These are phyloP conservation scores for Drosophila seguyi DNA, from an alignment of 1,140 invertebrate genomes.

Conservation along the genomic window DNA sequence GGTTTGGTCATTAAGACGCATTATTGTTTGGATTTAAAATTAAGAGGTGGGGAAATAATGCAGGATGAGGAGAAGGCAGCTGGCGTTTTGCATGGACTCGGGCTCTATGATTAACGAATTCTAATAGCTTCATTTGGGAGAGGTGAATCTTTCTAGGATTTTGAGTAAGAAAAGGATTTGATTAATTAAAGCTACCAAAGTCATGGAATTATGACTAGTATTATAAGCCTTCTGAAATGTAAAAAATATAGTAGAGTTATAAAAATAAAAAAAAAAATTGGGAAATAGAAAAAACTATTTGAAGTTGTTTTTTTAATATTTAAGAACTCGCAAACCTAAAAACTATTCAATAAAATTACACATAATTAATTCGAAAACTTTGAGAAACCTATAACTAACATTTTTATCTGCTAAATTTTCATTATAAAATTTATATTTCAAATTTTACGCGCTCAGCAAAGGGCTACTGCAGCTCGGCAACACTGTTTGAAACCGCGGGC, in stretches of 20 bases:
- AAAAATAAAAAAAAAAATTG: neutral
- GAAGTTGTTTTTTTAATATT: neutral
- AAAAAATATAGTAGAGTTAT: neutral
- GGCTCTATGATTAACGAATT: conserved; percentile 51
- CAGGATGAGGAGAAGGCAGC: conserved; percentile 16
- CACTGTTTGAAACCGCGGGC: conserved; percentile 23
- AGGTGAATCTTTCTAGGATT: neutral
- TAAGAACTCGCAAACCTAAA: neutral
- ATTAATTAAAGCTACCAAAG: conserved; percentile 27
- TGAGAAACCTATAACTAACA: neutral
- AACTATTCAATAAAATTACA: neutral
- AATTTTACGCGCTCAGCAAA: conserved; percentile 30
- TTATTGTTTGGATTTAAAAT: conserved; percentile 55
- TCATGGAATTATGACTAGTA: neutral
- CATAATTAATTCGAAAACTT: neutral
- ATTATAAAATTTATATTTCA: neutral
- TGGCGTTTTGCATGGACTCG: conserved; percentile 17
- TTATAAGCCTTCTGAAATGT: neutral
- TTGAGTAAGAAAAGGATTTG: neutral
- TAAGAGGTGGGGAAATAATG: conserved; percentile 5
- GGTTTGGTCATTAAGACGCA: conserved; percentile 67
- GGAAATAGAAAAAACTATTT: neutral
- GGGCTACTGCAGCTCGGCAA: conserved; percentile 37
- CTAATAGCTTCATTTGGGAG: conserved; percentile 54
- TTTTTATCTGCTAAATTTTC: neutral